Conservation (phyloP, 2,888 invertebrate species). For the Drepanosiphum platanoidis region DNA sequence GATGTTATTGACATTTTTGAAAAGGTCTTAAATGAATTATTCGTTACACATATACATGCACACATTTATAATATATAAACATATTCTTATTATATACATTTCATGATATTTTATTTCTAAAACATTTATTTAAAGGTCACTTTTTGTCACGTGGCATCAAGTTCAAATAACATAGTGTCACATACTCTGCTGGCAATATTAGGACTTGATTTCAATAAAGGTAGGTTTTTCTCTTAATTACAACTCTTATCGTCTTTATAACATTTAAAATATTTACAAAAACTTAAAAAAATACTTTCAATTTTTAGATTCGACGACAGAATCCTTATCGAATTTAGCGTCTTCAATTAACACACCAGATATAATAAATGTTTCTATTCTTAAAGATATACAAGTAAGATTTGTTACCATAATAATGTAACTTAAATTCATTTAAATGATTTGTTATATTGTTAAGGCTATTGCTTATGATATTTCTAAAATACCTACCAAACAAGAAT, state of each 20-base stretch:
- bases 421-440: not conserved
- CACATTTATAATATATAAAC: not conserved
- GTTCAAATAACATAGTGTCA: slow-evolving; percentile 34
- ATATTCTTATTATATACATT: not conserved
- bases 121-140: slow-evolving; percentile 19
- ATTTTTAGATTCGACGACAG: slow-evolving; percentile 29
- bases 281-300: not conserved
- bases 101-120: not conserved
- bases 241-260: no score
- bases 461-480: slow-evolving; percentile 66
- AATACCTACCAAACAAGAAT: slow-evolving; percentile 69
- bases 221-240: not conserved
- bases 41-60: not conserved
- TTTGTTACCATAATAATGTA: not conserved
- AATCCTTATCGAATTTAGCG: slow-evolving; percentile 28
- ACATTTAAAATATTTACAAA: no score
- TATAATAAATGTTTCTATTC: slow-evolving; percentile 28
- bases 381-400: slow-evolving; percentile 49
- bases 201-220: slow-evolving; percentile 41
- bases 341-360: slow-evolving; percentile 14
- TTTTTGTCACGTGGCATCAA: slow-evolving; percentile 21
- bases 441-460: slow-evolving; percentile 63
- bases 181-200: slow-evolving; percentile 32
- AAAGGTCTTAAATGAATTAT: slow-evolving; percentile 16
- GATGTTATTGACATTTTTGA: not conserved